phyloP scores from a whole-genome alignment of 1,140 invertebrate species.

The Drosophila subobscura region DNA sequence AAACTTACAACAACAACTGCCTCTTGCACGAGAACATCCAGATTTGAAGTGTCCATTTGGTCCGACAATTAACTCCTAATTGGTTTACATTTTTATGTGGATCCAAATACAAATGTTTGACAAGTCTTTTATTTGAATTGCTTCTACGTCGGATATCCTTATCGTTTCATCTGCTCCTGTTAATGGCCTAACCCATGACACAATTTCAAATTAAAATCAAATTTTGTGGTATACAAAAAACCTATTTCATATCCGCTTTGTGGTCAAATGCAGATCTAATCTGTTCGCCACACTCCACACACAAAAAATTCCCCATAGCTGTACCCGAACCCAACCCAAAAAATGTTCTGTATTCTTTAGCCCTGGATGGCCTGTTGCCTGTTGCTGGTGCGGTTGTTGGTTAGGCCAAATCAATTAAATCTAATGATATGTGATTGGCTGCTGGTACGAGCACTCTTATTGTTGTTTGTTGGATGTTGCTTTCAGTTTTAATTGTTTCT shows the following conservation, averaged over 20 bases:
- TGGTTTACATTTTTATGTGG: slow-evolving; percentile 15
- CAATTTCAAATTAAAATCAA: slow-evolving; percentile 68
- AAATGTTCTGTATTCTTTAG: background rate
- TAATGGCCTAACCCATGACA: slow-evolving; percentile 26
- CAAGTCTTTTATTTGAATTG: slow-evolving; percentile 28
- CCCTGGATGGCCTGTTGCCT: slow-evolving; percentile 20
- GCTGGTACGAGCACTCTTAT: background rate
- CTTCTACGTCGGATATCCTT: background rate
- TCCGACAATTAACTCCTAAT: slow-evolving; percentile 51
- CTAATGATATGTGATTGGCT: slow-evolving; percentile 60
- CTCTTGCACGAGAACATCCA: slow-evolving; percentile 10
- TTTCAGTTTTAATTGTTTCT: slow-evolving; percentile 32
- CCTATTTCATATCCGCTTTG: slow-evolving; percentile 51
- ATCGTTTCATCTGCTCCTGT: slow-evolving; percentile 6
- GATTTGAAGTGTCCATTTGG: slow-evolving; percentile 29
- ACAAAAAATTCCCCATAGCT: background rate
- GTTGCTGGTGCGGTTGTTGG: slow-evolving; percentile 43
- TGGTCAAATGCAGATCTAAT: slow-evolving; percentile 14
- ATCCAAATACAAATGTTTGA: background rate
- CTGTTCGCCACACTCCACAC: background rate
- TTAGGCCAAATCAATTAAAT: slow-evolving; percentile 55
- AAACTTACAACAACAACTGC: slow-evolving; percentile 13
- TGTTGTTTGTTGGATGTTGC: slow-evolving; percentile 28
- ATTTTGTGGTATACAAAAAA: slow-evolving; percentile 48
- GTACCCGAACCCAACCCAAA: no score